Evolutionary conservation across 2,113 vertebrate species (phyloP).

Genomic region (Saccopteryx bilineata): DNA sequence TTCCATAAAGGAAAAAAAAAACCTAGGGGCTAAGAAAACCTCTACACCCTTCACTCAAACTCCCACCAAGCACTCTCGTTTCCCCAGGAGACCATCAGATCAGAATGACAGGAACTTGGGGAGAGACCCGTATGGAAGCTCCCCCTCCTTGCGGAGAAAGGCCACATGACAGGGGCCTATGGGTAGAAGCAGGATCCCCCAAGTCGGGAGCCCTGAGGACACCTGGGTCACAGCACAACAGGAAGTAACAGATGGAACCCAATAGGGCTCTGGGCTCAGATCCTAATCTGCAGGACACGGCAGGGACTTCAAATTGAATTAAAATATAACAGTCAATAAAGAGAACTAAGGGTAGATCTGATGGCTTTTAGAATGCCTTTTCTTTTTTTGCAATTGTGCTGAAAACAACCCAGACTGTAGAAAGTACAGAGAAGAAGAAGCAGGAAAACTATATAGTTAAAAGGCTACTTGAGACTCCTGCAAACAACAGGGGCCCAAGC

Average conservation of each 20-base stretch:
- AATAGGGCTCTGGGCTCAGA: not conserved
- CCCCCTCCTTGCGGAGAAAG: not conserved
- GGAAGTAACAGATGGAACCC: not conserved
- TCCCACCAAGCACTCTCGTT: not conserved
- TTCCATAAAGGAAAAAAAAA: not conserved
- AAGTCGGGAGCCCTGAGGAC: accelerated
- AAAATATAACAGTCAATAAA: not conserved
- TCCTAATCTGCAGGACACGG: not conserved
- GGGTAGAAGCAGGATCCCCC: no score
- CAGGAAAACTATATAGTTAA: not conserved
- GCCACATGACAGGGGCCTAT: not conserved
- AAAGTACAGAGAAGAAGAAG: not conserved
- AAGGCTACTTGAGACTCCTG: not conserved
- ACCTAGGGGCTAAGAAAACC: not conserved
- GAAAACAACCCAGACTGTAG: not conserved
- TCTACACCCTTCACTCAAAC: not conserved
- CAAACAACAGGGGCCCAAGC: not conserved
- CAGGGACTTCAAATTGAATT: no score
- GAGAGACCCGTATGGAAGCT: not conserved
- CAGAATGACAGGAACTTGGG: not conserved
- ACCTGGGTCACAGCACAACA: not conserved
- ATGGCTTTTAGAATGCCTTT: not conserved
- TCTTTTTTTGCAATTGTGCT: not conserved
- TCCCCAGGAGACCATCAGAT: no score
- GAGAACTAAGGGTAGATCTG: no score